Base-by-base conservation (phyloP, 2,113 vertebrate genomes). In the Nettapus auritus region DNA sequence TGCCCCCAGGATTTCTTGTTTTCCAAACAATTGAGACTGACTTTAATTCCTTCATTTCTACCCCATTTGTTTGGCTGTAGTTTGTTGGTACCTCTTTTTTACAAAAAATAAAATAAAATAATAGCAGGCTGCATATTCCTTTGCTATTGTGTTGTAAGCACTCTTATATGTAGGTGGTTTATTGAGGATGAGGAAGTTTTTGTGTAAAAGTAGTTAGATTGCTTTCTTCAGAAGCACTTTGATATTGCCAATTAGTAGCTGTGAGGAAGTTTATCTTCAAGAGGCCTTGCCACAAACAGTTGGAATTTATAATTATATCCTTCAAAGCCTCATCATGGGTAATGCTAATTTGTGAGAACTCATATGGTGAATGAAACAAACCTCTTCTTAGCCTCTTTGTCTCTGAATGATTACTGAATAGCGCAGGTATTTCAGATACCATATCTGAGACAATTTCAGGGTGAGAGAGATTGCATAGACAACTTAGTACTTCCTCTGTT, bases 231-330 rank as follows among this genome's bases (percentile, higher is more conserved):
- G 64, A 83, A 90, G 34, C 28, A 11, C 78, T 96, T 97, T 93
- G 75, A 89, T 94, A 80, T 46, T 89, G 28, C 59, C 87, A 82
- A 21, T 95, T 94, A 94, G 68, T 67, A 82, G n/a, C 64, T 93
- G 76, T 90, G 82, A 88, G 67, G 64, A 93, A 50, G n/a, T 90
- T 93, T 86, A 25, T 80, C 55, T 94, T 91, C 71, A 90, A 93
- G 71, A 90, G 31, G 25, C 11, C 2, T 34, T 85, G 59, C 31
- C 70, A 67, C 68, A 93, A 86, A 83, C 36, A 83, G 64, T 77
- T 92, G 71, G 75, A 88, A 90, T 93, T 92, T 86, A 67, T 96
- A 88, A 93, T 93, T 95, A 93, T 67, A 9, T 70, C 70, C 36
- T 93, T 95, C 80, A 90, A 93, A 94, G 82, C 38, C 29, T 88